Evolutionary conservation across 2,113 vertebrate genomes (phyloP).

Genomic region (Ivindomyrus marchei): DNA sequence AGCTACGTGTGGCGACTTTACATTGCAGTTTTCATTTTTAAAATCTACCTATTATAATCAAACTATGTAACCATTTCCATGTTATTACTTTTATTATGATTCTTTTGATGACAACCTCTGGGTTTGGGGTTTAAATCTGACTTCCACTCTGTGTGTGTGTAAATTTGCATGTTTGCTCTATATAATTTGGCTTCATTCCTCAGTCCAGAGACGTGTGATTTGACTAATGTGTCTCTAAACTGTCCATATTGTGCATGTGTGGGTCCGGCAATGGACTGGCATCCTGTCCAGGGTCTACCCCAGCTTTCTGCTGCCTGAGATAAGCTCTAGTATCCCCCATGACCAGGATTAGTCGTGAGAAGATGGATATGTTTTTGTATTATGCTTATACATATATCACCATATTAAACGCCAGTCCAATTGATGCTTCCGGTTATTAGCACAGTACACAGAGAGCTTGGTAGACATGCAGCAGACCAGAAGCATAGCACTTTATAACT

Average conservation of each 20-base stretch:
- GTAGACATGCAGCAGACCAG: too few relatives aligned
- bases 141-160: not conserved
- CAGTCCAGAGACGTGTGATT: not conserved
- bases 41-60: not conserved
- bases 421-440: too few relatives aligned
- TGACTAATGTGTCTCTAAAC: too few relatives aligned
- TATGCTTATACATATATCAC: too few relatives aligned
- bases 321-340: not conserved
- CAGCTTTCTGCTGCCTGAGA: not conserved
- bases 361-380: too few relatives aligned
- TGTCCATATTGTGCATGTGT: not conserved
- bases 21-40: not conserved
- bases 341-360: too few relatives aligned
- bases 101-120: not conserved
- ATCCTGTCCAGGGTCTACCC: not conserved
- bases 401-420: too few relatives aligned
- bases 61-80: too few relatives aligned
- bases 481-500: too few relatives aligned
- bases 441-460: too few relatives aligned
- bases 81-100: not conserved
- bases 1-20: not conserved
- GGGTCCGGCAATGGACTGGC: not conserved
- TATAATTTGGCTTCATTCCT: not conserved
- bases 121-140: not conserved
- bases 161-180: not conserved